Conservation (phyloP, 1,140 invertebrate genomes). For the Drosophila varians region DNA sequence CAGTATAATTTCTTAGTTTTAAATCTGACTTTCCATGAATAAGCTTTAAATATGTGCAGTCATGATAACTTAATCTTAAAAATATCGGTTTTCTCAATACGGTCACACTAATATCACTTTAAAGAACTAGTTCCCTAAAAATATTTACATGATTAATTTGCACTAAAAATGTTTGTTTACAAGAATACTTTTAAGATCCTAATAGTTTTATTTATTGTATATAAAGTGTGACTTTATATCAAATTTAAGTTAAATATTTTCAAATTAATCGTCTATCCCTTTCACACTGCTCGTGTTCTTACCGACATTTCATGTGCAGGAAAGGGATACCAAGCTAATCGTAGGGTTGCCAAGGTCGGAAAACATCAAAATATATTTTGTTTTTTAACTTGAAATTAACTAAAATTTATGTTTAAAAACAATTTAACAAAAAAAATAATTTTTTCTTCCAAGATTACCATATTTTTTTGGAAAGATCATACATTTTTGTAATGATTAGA, state of each 20-base stretch:
- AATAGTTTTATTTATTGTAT: background rate
- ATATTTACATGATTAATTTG: background rate
- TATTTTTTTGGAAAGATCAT: background rate
- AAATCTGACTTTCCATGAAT: background rate
- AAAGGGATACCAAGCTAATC: conserved; percentile 31
- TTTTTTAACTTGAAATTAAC: background rate
- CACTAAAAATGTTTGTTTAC: background rate
- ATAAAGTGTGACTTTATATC: background rate
- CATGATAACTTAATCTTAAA: background rate
- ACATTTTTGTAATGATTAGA: background rate
- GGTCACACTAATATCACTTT: background rate
- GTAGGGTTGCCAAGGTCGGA: conserved; percentile 37
- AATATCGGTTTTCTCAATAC: background rate
- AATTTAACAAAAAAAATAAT: background rate
- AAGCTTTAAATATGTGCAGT: background rate
- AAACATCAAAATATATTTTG: background rate
- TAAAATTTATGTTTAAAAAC: background rate
- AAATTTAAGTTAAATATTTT: background rate
- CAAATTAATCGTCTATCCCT: background rate
- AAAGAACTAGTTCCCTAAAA: background rate
- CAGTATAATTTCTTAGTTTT: too few species aligned
- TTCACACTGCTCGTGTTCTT: conserved; percentile 11
- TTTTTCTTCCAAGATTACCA: background rate
- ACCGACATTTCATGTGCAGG: conserved; percentile 6
- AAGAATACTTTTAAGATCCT: too few species aligned